Conservation (phyloP, 2,888 invertebrate species). For the Glomeris marginata region DNA sequence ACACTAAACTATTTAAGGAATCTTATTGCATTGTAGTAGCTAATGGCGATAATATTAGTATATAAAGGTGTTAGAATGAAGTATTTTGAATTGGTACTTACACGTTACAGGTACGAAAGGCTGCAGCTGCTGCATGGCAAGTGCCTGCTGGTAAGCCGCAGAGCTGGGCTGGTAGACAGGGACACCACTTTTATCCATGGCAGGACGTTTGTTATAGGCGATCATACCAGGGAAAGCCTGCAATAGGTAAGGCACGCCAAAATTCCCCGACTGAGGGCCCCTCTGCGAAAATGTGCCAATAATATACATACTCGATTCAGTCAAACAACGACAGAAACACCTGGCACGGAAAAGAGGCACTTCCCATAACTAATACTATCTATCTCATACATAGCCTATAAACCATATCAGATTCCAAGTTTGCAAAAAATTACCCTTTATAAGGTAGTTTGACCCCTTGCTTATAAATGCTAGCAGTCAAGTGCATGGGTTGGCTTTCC, state of each 20-base stretch:
- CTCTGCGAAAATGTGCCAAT: too few relatives aligned
- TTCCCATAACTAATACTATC: neutral
- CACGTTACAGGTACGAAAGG: conserved; percentile 98
- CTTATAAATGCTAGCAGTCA: too few relatives aligned
- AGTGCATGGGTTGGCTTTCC: too few relatives aligned
- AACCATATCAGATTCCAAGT: too few relatives aligned
- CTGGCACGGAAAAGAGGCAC: neutral
- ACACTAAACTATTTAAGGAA: neutral
- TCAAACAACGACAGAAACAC: conserved; percentile 6
- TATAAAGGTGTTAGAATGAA: neutral
- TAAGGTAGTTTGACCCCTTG: too few relatives aligned
- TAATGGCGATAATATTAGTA: neutral
- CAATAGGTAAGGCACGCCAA: conserved; percentile 14
- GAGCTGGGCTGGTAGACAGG: conserved; percentile 77
- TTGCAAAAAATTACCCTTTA: too few relatives aligned
- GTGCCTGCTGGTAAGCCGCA: conserved; percentile 66
- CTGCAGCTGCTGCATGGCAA: conserved; percentile 77
- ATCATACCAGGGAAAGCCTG: conserved; percentile 92
- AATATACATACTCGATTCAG: neutral
- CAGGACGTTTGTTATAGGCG: conserved; percentile 90
- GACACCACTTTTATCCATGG: conserved; percentile 81
- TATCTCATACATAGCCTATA: too few relatives aligned
- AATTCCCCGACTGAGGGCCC: neutral
- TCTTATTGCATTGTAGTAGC: neutral
- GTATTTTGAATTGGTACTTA: conserved; percentile 45